A percentile compares a stretch with the other conserved stretches of the same genome.
Conservation (phyloP, 2,113 vertebrate genomes). For the Globicephala melas region DNA sequence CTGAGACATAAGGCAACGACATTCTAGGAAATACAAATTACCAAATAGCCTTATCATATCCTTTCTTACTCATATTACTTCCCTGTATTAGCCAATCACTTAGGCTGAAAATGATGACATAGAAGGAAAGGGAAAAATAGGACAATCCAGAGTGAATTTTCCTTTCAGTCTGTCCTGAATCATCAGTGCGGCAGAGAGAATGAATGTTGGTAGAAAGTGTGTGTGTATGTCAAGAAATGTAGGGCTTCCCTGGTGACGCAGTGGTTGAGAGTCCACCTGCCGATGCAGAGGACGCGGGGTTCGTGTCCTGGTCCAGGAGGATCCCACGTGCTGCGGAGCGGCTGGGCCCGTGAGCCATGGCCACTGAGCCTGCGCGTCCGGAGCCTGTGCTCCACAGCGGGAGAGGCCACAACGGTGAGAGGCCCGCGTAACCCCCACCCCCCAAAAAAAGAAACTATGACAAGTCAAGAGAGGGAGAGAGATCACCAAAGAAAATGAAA, state of each 20-base stretch:
- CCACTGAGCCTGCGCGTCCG: too few species aligned
- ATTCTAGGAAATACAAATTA: not conserved
- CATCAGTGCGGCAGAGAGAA: not conserved
- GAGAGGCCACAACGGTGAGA: too few species aligned
- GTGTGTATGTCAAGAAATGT: not conserved
- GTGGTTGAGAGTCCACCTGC: too few species aligned
- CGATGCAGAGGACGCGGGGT: too few species aligned
- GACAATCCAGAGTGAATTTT: not conserved
- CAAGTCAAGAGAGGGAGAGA: not conserved
- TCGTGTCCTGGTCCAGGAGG: too few species aligned
- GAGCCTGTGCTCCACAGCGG: too few species aligned
- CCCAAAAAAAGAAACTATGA: not conserved
- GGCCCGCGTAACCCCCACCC: too few species aligned
- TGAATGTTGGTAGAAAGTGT: not conserved
- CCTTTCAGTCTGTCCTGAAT: not conserved
- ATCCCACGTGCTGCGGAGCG: too few species aligned
- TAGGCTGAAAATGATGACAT: not conserved
- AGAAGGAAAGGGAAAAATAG: not conserved
- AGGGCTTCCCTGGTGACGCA: too few species aligned
- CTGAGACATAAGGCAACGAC: not conserved
- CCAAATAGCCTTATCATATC: not conserved
- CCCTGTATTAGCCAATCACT: not conserved
- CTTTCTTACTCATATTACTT: not conserved
- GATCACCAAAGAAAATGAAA: not conserved
- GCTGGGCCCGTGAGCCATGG: too few species aligned